These are phyloP conservation scores for Empis stercorea DNA, from an alignment of 2,888 invertebrate species.

Conservation along the genomic window DNA sequence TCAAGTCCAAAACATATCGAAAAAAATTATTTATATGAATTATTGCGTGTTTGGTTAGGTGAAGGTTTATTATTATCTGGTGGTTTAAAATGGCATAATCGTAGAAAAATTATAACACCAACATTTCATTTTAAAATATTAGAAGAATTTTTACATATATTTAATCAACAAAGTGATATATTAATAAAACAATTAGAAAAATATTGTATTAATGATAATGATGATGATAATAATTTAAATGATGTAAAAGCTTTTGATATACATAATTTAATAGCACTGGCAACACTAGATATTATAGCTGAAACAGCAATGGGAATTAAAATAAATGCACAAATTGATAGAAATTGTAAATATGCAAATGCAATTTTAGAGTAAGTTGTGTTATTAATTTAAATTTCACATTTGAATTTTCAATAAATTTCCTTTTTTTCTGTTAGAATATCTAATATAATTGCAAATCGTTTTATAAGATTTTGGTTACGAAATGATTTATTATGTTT, in stretches of 20 bases:
- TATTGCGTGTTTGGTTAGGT: constrained; percentile 28
- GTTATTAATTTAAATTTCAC: not conserved
- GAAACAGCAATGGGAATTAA: constrained; percentile 40
- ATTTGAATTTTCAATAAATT: constrained; percentile 7
- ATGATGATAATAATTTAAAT: too few relatives aligned
- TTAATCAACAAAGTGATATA: constrained; percentile 48
- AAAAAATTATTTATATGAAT: constrained; percentile 24
- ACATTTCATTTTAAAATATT: constrained; percentile 69
- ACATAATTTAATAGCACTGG: constrained; percentile 45
- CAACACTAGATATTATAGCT: constrained; percentile 45
- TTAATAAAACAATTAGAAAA: constrained; percentile 42
- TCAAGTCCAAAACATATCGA: constrained; percentile 21
- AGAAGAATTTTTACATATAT: constrained; percentile 55
- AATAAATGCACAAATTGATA: constrained; percentile 41
- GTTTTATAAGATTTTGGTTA: constrained; percentile 23
- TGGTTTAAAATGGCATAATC: constrained; percentile 46
- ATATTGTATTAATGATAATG: constrained; percentile 8
- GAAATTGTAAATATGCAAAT: constrained; percentile 52
- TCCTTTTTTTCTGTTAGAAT: constrained; percentile 19
- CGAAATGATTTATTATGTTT: constrained; percentile 18
- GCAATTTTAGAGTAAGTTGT: constrained; percentile 50
- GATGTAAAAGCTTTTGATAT: constrained; percentile 40
- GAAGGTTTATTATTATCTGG: constrained; percentile 26
- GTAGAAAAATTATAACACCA: constrained; percentile 61
- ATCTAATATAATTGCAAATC: constrained; percentile 21